Evolutionary conservation across 2,888 invertebrate genomes (phyloP).

Genomic region (Rhamnusium bicolor): DNA sequence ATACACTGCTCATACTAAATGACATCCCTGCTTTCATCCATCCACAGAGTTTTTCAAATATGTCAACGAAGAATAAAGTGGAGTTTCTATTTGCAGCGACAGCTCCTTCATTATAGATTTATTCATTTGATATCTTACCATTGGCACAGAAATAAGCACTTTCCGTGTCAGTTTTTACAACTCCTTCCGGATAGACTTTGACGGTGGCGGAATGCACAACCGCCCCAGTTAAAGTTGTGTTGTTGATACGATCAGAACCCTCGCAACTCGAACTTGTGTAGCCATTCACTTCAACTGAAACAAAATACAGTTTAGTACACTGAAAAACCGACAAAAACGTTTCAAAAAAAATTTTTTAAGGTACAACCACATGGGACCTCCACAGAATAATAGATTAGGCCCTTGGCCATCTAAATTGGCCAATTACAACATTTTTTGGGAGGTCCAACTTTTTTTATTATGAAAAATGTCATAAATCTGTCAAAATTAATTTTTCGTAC

Average conservation of each 20-base stretch:
- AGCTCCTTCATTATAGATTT: constrained; percentile 19
- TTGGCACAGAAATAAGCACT: constrained; percentile 82
- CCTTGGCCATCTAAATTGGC: no score
- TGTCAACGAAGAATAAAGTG: constrained; percentile 21
- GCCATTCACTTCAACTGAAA: constrained; percentile 79
- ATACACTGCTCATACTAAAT: neutral
- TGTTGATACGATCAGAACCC: constrained; percentile 73
- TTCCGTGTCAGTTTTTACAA: constrained; percentile 78
- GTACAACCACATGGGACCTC: no score
- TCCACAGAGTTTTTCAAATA: neutral
- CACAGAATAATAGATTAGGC: no score
- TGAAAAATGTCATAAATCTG: no score
- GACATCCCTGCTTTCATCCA: neutral
- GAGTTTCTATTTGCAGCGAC: constrained; percentile 4
- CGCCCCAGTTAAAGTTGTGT: constrained; percentile 76
- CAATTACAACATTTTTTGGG: no score
- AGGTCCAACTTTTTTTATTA: no score
- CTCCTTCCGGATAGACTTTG: constrained; percentile 77
- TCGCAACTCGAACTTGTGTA: constrained; percentile 79
- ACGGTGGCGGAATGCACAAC: constrained; percentile 77
- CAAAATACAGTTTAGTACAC: constrained; percentile 32
- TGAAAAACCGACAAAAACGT: no score
- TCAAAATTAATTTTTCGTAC: no score
- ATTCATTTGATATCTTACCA: constrained; percentile 68
- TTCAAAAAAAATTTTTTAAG: no score